Evolutionary conservation across 2,888 invertebrate genomes (phyloP), one percentile per base, ranked within the genome.

Genomic region (Melanargia galathea): DNA sequence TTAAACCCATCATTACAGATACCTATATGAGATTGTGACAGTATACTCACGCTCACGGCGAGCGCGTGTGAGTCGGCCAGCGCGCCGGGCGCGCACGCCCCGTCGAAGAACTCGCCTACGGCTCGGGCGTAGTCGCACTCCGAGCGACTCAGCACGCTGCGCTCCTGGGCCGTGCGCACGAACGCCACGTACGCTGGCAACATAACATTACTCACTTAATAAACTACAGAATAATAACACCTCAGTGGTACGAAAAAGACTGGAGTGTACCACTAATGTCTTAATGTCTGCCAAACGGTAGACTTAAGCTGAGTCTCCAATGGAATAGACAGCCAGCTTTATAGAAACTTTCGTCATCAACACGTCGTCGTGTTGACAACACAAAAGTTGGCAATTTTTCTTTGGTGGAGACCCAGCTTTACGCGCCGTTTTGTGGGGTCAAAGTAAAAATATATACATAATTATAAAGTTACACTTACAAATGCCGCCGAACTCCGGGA

Each of bases 401-500:
- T n/a, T n/a, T n/a, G n/a, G n/a, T n/a, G n/a, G n/a, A n/a, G n/a
- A n/a, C n/a, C n/a, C n/a, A n/a, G n/a, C n/a, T n/a, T n/a, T n/a
- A n/a, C n/a, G n/a, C n/a, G n/a, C n/a, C n/a, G n/a, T n/a, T n/a
- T n/a, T n/a, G n/a, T n/a, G n/a, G n/a, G n/a, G n/a, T n/a, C n/a
- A n/a, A n/a, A n/a, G n/a, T n/a, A n/a, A n/a, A n/a, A n/a, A n/a
- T n/a, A n/a, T n/a, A n/a, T n/a, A n/a, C n/a, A n/a, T n/a, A n/a
- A n/a, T 13, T 1, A 13, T 38, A 13, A 38, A n/a, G 3, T 2
- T 38, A 4, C 38, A 71, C 86, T 83, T 69, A 94, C 94, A 92
- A 60, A 94, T 92, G 38, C 94, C 94, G 0, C 94, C 93, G 70
- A 91, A 95, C 73, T 94, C 93, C 0, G 95, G 94, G 83, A 95